These are phyloP conservation scores for Montipora cactus DNA, from an alignment of 64 coral and sea anemone species.

Conservation along the genomic window DNA sequence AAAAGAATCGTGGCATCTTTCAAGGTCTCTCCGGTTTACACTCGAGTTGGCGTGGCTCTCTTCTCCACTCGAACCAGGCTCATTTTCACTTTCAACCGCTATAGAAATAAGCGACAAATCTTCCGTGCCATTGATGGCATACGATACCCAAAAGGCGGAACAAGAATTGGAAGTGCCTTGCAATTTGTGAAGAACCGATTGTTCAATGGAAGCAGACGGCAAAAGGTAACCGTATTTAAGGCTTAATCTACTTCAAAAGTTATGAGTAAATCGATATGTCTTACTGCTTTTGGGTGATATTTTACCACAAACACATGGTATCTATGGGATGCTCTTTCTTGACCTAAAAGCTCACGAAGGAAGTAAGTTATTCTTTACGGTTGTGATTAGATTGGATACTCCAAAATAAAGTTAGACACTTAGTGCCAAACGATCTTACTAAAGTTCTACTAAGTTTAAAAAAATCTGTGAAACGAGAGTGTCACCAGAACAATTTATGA, in stretches of 20 bases:
- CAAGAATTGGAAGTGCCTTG: conserved; percentile 47
- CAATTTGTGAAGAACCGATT: conserved; percentile 12
- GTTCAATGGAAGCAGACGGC: conserved; percentile 7
- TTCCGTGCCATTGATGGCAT: conserved; percentile 41
- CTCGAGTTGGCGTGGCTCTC: conserved; percentile 50
- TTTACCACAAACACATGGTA: no score
- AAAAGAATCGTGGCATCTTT: conserved; percentile 61
- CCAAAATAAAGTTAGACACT: no score
- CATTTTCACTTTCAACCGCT: conserved; percentile 51
- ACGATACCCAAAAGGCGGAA: conserved; percentile 66
- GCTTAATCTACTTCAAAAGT: background rate
- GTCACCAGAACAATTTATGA: no score
- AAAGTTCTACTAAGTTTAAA: no score
- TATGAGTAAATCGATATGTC: no score
- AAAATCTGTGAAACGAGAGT: no score
- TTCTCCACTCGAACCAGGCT: conserved; percentile 47
- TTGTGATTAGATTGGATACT: no score
- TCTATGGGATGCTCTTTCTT: no score
- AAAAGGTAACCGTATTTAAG: conserved; percentile 5
- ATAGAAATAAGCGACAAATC: conserved; percentile 32
- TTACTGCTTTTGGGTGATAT: no score
- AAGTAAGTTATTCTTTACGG: no score
- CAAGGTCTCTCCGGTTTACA: background rate
- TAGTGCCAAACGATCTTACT: no score
- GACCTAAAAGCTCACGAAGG: no score